Base-by-base conservation (phyloP, 92 coral and sea anemone species). In the Paramuricea clavata region DNA sequence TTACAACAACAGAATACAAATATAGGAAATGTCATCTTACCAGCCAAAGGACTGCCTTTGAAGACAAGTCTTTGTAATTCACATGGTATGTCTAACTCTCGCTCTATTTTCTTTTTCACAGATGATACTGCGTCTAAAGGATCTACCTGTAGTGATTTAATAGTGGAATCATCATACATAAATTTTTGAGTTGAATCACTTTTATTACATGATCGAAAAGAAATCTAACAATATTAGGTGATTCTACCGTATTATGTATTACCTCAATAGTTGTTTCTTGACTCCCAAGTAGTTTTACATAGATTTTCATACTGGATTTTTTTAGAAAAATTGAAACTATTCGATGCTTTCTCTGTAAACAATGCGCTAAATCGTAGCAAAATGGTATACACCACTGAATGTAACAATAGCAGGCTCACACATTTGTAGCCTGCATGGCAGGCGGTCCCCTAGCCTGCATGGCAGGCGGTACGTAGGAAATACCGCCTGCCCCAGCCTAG, bases 1-100 rank as follows among this genome's bases (percentile, higher is more conserved):
- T n/a, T n/a, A n/a, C n/a, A n/a, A n/a, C n/a, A n/a, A n/a, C n/a
- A n/a, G n/a, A n/a, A n/a, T n/a, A n/a, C n/a, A n/a, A n/a, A n/a
- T n/a, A n/a, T n/a, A n/a, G n/a, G 4, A 10, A 4, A 4, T 39
- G 10, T 39, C 44, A 54, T 54, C 23, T 35, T 88, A 94, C 98
- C 93, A 85, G 93, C 35, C 22, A 94, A 86, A 19, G 95, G 90
- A 86, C 89, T 94, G 31, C 98, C 98, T 82, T 89, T 92, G 69
- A 86, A 94, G 12, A 94, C 95, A 59, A 94, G 89, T 49, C 98
- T 81, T 59, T 94, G 98, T 26, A 86, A 87, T 23, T 83, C 93
- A 54, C 91, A 88, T 19, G 92, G 94, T 16, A 94, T 72, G 3
- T 67, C 85, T 42, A 94, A 85, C 25, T 88, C 79, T 39, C 80